Evolutionary conservation across 2,888 invertebrate genomes (phyloP), one percentile per base, ranked within the genome.

Genomic region (Leuctra nigra): DNA sequence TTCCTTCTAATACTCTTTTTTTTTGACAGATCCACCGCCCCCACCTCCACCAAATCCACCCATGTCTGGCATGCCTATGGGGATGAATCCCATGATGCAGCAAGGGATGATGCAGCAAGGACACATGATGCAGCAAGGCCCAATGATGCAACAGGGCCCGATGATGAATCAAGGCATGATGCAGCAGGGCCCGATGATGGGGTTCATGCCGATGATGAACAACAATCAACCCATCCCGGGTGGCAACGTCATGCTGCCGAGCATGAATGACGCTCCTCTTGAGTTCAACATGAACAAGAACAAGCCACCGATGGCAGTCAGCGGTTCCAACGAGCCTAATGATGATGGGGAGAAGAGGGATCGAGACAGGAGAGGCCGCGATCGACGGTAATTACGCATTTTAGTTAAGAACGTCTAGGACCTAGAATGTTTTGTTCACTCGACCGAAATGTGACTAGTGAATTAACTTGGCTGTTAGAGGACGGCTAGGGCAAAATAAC

Each of bases 241-340:
- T 35, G 25, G 41, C 46, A 23, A 53, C 54, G 4, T 48, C 46
- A 46, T 48, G 54, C 13, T 58, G 56, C 67, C 77, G n/a, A 76
- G 77, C 1, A 74, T 80, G 68, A 81, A 80, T 62, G 81, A 82
- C 65, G 75, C 74, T 20, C 82, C 83, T 0, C 68, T 83, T 47
- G 81, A 83, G 64, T 84, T 83, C 67, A 81, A 80, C 63, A 75
- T 74, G 36, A 79, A 75, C 63, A 82, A 81, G 66, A 78, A 77
- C 68, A 81, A 78, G 66, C 78, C 77, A 53, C 77, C 78, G 23
- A 76, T 81, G 64, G 75, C 79, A 16, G 68, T 76, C 13, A 23
- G 54, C 46, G 59, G 61, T 56, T 59, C 54, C 14, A 59, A 59
- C 13, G 59, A 59, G 14, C 46, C 55, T 1, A 55, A 24, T 13